Evolutionary conservation across 2,113 vertebrate genomes (phyloP).

Genomic region (Podarcis raffonei): DNA sequence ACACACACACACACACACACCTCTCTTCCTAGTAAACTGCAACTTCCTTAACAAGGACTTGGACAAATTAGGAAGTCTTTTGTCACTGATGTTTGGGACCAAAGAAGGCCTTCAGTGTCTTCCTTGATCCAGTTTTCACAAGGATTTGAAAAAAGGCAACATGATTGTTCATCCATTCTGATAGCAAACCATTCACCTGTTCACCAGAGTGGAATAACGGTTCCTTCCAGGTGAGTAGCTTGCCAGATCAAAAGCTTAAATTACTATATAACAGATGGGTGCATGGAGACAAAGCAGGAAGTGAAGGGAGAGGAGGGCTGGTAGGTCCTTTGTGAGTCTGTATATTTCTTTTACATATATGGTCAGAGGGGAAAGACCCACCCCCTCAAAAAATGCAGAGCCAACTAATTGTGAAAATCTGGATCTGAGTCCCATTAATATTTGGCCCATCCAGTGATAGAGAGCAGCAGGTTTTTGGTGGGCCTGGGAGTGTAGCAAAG

Average conservation of each 20-base stretch:
- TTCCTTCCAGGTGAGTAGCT: not conserved
- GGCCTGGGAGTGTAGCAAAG: too few species aligned
- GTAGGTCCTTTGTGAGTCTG: not conserved
- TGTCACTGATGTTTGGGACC: not conserved
- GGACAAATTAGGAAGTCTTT: not conserved
- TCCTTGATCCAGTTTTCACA: not conserved
- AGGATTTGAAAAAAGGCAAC: not conserved
- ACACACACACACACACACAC: not conserved
- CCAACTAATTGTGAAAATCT: not conserved
- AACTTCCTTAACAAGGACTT: not conserved
- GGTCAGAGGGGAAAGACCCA: not conserved
- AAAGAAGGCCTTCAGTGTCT: not conserved
- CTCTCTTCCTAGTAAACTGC: not conserved
- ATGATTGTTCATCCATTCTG: not conserved
- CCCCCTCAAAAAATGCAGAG: not conserved
- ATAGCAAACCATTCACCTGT: not conserved
- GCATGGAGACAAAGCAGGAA: not conserved
- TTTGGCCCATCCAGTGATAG: not conserved
- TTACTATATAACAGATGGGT: not conserved
- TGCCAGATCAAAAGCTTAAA: not conserved
- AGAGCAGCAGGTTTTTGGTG: not conserved
- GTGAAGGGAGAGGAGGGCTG: not conserved
- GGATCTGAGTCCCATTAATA: not conserved
- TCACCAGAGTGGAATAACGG: not conserved
- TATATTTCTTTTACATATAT: not conserved